phyloP scores from a whole-genome alignment of 1,140 invertebrate species.

The Dolichoris vasculosae region DNA sequence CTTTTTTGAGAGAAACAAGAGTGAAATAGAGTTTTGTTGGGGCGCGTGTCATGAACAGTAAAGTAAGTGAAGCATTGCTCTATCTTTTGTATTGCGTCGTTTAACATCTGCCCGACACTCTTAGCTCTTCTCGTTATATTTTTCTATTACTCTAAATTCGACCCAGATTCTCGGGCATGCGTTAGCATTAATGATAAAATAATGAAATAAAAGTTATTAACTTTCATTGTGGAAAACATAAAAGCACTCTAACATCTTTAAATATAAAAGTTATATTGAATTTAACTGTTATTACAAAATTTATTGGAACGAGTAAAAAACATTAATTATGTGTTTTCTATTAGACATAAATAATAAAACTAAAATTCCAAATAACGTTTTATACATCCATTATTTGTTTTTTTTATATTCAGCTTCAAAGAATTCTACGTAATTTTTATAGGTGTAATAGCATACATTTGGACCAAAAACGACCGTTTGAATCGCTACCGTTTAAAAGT shows the following conservation, averaged over 20 bases:
- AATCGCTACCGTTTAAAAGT: too few species aligned
- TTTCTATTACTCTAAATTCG: background rate
- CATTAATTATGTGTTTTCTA: too few species aligned
- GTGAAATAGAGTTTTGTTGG: background rate
- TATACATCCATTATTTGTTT: too few species aligned
- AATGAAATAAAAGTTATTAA: background rate
- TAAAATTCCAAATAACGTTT: too few species aligned
- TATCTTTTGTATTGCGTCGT: background rate
- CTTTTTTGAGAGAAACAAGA: background rate
- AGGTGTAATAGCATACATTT: too few species aligned
- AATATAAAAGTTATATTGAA: too few species aligned
- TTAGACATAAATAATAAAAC: too few species aligned
- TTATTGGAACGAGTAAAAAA: background rate
- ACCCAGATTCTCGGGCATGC: background rate
- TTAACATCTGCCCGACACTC: background rate
- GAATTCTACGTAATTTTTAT: too few species aligned
- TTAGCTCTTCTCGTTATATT: background rate
- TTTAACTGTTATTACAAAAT: background rate
- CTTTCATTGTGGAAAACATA: too few species aligned
- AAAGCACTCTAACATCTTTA: too few species aligned
- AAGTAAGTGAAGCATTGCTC: background rate
- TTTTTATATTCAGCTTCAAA: too few species aligned
- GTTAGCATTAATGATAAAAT: background rate
- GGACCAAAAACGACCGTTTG: too few species aligned
- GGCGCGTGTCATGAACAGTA: background rate